phyloP scores from a whole-genome alignment of 2,797 vertebrate genomes.

The Sitta carolinensis region DNA sequence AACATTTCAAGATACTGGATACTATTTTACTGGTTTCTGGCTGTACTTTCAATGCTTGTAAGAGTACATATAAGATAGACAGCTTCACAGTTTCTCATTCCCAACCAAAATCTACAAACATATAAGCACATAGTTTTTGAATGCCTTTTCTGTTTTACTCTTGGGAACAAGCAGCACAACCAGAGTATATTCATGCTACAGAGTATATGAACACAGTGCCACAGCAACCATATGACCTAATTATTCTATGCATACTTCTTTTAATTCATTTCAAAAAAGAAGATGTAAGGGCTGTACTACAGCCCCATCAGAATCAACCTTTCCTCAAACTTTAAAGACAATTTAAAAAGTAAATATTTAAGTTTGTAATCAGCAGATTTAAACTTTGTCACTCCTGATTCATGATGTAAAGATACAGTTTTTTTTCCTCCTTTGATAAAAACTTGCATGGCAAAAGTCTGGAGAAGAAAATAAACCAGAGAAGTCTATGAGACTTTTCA shows the following conservation, averaged over 20 bases:
- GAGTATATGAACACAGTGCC: too few relatives aligned
- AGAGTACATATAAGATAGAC: neutral
- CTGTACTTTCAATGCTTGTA: neutral
- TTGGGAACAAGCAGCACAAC: neutral
- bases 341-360: neutral
- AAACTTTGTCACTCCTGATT: neutral
- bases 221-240: neutral
- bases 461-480: neutral
- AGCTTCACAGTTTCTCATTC: neutral
- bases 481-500: neutral
- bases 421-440: neutral
- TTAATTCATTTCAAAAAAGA: neutral
- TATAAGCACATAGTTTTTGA: neutral
- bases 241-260: neutral
- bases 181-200: neutral
- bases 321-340: neutral
- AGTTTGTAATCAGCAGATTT: neutral
- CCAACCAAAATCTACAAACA: neutral
- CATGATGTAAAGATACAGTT: neutral
- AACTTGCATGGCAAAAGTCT: neutral
- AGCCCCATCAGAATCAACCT: neutral
- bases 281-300: neutral
- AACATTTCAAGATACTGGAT: neutral
- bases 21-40: neutral
- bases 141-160: neutral